Evolutionary conservation across 92 coral and sea anemone genomes (phyloP), one percentile per base, ranked within the genome.

Genomic region (Zoanthus sociatus): DNA sequence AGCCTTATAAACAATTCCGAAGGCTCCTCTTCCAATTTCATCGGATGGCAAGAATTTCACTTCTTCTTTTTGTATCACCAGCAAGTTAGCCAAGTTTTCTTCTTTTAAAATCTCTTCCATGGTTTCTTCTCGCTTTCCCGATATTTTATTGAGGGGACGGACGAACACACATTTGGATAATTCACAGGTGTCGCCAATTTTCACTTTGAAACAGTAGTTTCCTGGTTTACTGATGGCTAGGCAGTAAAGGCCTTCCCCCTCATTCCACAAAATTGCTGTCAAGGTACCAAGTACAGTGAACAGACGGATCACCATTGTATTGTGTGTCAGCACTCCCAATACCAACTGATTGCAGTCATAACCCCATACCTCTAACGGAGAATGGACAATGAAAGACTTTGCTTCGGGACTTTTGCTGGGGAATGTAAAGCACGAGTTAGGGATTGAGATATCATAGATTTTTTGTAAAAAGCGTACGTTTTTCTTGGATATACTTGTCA

Each of bases 161-260:
- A 58, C 66, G 21, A 58, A 58, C 66, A 14, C 66, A 58, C 20
- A 21, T 58, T 58, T 14, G 66, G 16, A 58, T 58, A 58, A 1
- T 58, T 26, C 26, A 58, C 66, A 58, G 66, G 66, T 58, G 66
- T 58, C 66, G 66, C 66, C 66, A 58, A 1, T 58, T 5, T 58
- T 1, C 3, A 58, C 66, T 58, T 18, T 58, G 5, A 58, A 18
- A 58, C 66, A 18, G 64, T 9, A 58, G 66, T 58, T 58, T 58
- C 66, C 66, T 58, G 66, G 66, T 58, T 58, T 1, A 58, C 66
- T 58, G 5, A 58, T 0, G 66, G 66, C 17, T 58, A 58, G 5
- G 66, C 66, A 58, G 66, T 58, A 58, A 58, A 58, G 21, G 66
- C 66, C 66, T 58, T 58, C n/a, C 66, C 66, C 66, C 66, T 58